Evolutionary conservation across 2,797 vertebrate genomes (phyloP).

Genomic region (Danio choprae): DNA sequence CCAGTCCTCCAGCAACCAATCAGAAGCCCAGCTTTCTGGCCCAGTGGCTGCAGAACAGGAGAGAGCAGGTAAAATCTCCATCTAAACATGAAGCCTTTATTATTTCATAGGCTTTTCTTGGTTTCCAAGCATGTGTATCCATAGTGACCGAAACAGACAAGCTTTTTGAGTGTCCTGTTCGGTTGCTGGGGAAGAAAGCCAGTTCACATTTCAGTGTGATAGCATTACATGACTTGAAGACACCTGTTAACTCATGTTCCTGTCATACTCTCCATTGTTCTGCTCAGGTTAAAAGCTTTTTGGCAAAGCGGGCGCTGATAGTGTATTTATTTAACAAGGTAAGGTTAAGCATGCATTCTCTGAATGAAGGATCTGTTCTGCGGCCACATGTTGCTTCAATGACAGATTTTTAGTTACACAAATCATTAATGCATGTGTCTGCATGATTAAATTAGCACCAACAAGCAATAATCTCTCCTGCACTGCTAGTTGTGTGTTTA

Average conservation of each 20-base stretch:
- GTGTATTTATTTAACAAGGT: constrained; percentile 99
- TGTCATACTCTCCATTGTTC: constrained; percentile 63
- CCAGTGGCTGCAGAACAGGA: constrained; percentile 88
- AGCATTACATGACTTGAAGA: constrained; percentile 7
- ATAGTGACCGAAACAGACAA: constrained; percentile 7
- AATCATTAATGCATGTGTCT: constrained; percentile 44
- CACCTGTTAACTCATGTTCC: constrained; percentile 39
- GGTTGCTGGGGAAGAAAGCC: constrained; percentile 1
- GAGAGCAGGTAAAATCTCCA: constrained; percentile 86
- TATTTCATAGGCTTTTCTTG: background rate
- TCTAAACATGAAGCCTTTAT: background rate
- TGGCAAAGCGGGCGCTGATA: constrained; percentile 90
- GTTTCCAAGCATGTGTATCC: constrained; percentile 18
- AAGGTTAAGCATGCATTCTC: constrained; percentile 70
- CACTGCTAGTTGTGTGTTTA: background rate
- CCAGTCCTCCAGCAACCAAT: constrained; percentile 66
- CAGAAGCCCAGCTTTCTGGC: constrained; percentile 82
- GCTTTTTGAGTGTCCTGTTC: constrained; percentile 25
- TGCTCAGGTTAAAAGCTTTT: constrained; percentile 89
- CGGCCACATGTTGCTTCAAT: constrained; percentile 10
- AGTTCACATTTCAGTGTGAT: constrained; percentile 44
- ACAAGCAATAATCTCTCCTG: background rate
- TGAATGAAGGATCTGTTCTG: constrained; percentile 3
- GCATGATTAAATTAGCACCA: constrained; percentile 40
- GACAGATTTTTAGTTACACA: constrained; percentile 9